These are phyloP conservation scores for Podocnemis expansa DNA, from an alignment of 2,113 vertebrate species.

Conservation along the genomic window DNA sequence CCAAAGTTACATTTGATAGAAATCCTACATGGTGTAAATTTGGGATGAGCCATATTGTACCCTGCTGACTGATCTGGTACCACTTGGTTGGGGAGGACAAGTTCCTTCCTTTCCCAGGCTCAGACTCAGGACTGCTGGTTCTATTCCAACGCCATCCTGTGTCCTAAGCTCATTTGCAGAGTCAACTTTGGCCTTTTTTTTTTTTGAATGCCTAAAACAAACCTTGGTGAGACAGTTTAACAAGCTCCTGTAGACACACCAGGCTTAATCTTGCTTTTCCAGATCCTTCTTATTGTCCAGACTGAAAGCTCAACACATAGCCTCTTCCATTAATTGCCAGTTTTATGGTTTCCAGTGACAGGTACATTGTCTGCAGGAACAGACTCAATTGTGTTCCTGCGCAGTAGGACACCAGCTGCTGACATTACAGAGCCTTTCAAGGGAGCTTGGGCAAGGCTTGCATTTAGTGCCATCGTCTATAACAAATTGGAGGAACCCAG, in stretches of 20 bases:
- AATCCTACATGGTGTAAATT: not conserved
- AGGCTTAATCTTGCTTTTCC: slow-evolving; percentile 79
- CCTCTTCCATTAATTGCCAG: slow-evolving; percentile 80
- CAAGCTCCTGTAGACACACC: slow-evolving; percentile 37
- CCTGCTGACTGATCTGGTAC: not conserved
- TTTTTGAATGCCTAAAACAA: slow-evolving; percentile 18
- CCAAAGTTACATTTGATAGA: not conserved
- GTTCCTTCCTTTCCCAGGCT: not conserved
- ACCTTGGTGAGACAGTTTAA: slow-evolving; percentile 28
- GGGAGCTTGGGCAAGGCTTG: not conserved
- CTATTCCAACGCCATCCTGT: not conserved
- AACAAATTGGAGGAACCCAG: slow-evolving; percentile 48
- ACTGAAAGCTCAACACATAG: slow-evolving; percentile 61
- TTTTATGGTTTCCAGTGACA: slow-evolving; percentile 68
- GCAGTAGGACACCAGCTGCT: slow-evolving; percentile 66
- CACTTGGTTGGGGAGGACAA: not conserved
- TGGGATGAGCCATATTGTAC: not conserved
- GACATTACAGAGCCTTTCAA: slow-evolving; percentile 48
- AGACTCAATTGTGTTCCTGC: slow-evolving; percentile 79
- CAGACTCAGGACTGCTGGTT: not conserved
- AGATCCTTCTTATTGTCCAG: slow-evolving; percentile 82
- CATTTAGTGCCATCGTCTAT: slow-evolving; percentile 49
- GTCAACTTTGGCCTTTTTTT: slow-evolving; percentile 34
- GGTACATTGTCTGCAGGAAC: slow-evolving; percentile 79
- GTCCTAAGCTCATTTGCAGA: not conserved